A percentile compares a stretch with the other conserved stretches of the same genome.
Evolutionary conservation across 1,140 invertebrate species (phyloP).

Genomic region (Doryteuthis pealeii): DNA sequence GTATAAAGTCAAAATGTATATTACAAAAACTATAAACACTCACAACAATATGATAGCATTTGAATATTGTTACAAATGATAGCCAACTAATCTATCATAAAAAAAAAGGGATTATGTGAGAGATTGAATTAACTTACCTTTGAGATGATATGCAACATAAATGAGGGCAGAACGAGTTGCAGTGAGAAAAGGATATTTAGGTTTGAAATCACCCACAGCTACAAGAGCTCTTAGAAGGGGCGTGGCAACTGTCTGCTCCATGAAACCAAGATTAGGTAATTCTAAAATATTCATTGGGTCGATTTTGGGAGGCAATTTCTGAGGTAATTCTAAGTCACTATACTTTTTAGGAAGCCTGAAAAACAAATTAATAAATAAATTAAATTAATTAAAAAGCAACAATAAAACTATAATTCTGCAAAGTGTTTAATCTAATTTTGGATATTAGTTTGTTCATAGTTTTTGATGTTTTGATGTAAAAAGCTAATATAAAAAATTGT

Average conservation of each 20-base stretch:
- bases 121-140: constrained; percentile 48
- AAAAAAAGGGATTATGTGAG: no score
- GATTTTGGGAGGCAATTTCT: constrained; percentile 59
- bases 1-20: no score
- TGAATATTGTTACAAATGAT: no score
- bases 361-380: constrained; percentile 2
- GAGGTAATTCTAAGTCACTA: constrained; percentile 52
- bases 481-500: no score
- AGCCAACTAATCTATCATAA: no score
- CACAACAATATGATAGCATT: no score
- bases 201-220: constrained; percentile 57
- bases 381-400: neutral
- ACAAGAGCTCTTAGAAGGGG: constrained; percentile 57
- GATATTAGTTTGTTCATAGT: no score
- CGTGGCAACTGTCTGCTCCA: constrained; percentile 59
- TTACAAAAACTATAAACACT: no score
- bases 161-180: constrained; percentile 55
- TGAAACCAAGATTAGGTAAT: constrained; percentile 60
- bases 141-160: constrained; percentile 60
- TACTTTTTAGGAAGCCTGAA: constrained; percentile 57
- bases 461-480: no score
- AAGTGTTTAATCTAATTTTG: no score
- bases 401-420: neutral
- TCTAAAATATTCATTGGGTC: constrained; percentile 43
- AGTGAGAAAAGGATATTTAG: constrained; percentile 60